Evolutionary conservation across 2,888 invertebrate species (phyloP), one percentile per base, ranked within the genome.

Genomic region (Lissonota sp.): DNA sequence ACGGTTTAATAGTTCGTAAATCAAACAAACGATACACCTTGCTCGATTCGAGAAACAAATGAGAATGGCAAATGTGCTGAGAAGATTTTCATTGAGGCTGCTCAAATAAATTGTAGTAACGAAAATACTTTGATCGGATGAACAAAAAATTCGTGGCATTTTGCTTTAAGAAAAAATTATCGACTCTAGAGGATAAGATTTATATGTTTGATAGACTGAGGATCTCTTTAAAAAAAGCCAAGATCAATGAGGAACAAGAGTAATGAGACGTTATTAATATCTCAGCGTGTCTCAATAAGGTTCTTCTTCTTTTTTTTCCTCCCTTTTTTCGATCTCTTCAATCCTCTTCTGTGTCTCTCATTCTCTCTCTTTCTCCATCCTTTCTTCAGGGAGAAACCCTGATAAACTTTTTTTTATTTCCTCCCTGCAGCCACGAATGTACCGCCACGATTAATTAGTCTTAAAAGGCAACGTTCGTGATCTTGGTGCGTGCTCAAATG

Each of bases 11-110:
- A 79, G 75, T 81, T 81, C 83, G 81, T 83, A 83, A 83, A 83
- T 83, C 83, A 83, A 81, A 79, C 83, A 79, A 83, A 83, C 83
- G 79, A 83, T 83, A 79, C 83, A 83, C 83, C 81, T 83, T 83
- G 83, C 83, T 69, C 62, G 77, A 83, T 80, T 60, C 78, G 71
- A 67, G 42, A 49, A 39, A 53, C 37, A 70, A 49, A 49, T 12
- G 46, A 58, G 12, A 4, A 42, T 26, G 39, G 46, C 44, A 37
- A 55, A 37, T 37, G 42, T 37, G 69, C 51, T 16, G 42, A 16
- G 49, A 60, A 46, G 46, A 39, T 71, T 71, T 60, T 71, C n/a
- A 60, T 60, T 71, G 46, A 58, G 60, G 37, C 49, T 37, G n/a
- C n/a, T 49, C 37, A 26, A 16, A 46, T n/a, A 5, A 49, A n/a